Evolutionary conservation across 2,888 invertebrate genomes (phyloP).

Genomic region (Serripes groenlandicus): DNA sequence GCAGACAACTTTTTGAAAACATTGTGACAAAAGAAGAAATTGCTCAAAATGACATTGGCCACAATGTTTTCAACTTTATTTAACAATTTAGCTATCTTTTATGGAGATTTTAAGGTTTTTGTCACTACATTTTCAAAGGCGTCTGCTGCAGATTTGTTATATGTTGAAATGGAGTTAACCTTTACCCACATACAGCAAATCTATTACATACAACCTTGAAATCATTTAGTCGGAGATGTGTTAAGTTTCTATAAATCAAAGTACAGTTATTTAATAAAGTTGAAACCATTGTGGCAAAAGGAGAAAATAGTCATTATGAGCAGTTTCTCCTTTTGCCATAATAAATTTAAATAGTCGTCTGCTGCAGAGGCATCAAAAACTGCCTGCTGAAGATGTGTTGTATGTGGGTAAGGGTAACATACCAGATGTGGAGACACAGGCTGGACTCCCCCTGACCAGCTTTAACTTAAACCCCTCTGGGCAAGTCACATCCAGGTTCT

Average conservation of each 20-base stretch:
- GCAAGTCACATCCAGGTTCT: constrained; percentile 49
- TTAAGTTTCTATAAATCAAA: no score
- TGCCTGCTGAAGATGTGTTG: background rate
- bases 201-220: no score
- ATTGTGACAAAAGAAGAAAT: constrained; percentile 1
- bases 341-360: background rate
- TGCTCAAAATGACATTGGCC: background rate
- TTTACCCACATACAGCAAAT: no score
- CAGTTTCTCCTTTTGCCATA: background rate
- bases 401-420: no score
- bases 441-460: constrained; percentile 2
- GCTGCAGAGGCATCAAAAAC: background rate
- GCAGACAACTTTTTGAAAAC: background rate
- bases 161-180: no score
- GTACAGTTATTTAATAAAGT: no score
- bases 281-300: no score
- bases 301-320: background rate
- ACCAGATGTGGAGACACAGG: constrained; percentile 43
- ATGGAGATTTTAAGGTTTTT: no score
- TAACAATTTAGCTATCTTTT: no score
- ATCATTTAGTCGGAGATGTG: no score
- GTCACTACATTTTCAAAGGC: no score
- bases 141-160: no score
- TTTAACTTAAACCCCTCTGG: constrained; percentile 49
- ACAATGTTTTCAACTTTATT: background rate